phyloP scores from a whole-genome alignment of 2,888 invertebrate species.

The Octodonta nipae region DNA sequence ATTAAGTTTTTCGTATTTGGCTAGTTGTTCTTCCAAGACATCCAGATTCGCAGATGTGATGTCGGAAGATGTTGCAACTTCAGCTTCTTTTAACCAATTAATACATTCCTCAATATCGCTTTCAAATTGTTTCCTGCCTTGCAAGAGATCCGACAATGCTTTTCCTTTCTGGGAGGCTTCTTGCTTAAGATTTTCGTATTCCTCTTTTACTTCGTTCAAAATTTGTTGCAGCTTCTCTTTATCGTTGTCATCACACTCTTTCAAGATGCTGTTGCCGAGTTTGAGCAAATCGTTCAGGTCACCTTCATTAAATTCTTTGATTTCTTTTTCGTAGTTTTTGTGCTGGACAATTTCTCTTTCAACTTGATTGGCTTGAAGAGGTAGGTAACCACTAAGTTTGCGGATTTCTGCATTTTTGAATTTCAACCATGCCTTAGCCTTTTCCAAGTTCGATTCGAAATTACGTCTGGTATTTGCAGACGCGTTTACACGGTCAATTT shows the following conservation, averaged over 20 bases:
- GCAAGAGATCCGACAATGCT: conserved; percentile 56
- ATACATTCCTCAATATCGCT: conserved; percentile 65
- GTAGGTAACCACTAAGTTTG: conserved; percentile 61
- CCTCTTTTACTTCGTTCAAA: conserved; percentile 54
- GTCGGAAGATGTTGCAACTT: conserved; percentile 71
- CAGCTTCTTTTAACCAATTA: conserved; percentile 82
- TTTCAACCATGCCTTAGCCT: conserved; percentile 69
- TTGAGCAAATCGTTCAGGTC: conserved; percentile 62
- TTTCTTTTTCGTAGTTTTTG: conserved; percentile 60
- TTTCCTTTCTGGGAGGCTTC: conserved; percentile 60
- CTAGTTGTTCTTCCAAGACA: conserved; percentile 72
- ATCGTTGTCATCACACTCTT: conserved; percentile 67
- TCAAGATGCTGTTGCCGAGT: conserved; percentile 60
- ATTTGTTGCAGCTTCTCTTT: conserved; percentile 50
- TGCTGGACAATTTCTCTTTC: conserved; percentile 67
- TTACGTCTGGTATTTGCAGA: conserved; percentile 61
- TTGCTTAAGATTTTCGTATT: conserved; percentile 58
- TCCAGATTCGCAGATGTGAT: conserved; percentile 67
- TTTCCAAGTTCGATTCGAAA: conserved; percentile 65
- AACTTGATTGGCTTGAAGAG: conserved; percentile 67
- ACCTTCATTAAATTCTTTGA: conserved; percentile 64
- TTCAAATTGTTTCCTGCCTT: conserved; percentile 71
- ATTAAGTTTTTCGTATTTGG: conserved; percentile 69
- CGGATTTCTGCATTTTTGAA: conserved; percentile 61
- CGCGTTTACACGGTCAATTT: conserved; percentile 56